phyloP scores from a whole-genome alignment of 2,797 vertebrate species.

The Scolopax bukidnonensis region DNA sequence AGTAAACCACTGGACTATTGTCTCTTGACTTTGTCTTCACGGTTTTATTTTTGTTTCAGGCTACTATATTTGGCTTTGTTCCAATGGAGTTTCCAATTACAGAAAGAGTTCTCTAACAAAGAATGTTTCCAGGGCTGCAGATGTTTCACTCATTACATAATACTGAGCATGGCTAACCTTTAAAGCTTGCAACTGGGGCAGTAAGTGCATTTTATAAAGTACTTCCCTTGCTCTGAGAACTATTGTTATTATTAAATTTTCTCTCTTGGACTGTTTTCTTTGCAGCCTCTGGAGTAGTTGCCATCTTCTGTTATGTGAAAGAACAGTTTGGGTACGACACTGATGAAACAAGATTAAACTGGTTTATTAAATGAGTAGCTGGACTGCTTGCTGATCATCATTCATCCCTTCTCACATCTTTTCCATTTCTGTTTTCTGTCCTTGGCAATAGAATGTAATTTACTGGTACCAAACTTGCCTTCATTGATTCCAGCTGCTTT shows the following conservation, averaged over 20 bases:
- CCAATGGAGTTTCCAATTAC: slow-evolving; percentile 52
- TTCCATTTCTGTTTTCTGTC: slow-evolving; percentile 7
- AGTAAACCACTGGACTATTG: neutral
- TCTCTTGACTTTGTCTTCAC: slow-evolving; percentile 3
- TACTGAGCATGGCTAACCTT: slow-evolving; percentile 24
- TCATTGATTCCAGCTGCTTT: neutral
- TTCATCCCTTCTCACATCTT: neutral
- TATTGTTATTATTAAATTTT: neutral
- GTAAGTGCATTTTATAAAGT: neutral
- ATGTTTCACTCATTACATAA: slow-evolving; percentile 59
- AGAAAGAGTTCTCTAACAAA: slow-evolving; percentile 47
- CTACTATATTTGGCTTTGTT: slow-evolving; percentile 52
- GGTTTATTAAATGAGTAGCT: neutral
- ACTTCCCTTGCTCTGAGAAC: neutral
- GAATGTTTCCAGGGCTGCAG: slow-evolving; percentile 62
- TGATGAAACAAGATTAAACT: neutral
- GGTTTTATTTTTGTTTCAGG: slow-evolving; percentile 42
- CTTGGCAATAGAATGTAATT: neutral
- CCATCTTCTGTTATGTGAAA: neutral
- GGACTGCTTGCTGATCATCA: neutral
- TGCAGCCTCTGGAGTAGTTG: neutral
- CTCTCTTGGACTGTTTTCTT: neutral
- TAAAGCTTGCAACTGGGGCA: slow-evolving; percentile 1
- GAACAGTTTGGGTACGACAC: neutral
- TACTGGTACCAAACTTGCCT: neutral